phyloP scores from a whole-genome alignment of 2,888 invertebrate species.

The Seira ritae region DNA sequence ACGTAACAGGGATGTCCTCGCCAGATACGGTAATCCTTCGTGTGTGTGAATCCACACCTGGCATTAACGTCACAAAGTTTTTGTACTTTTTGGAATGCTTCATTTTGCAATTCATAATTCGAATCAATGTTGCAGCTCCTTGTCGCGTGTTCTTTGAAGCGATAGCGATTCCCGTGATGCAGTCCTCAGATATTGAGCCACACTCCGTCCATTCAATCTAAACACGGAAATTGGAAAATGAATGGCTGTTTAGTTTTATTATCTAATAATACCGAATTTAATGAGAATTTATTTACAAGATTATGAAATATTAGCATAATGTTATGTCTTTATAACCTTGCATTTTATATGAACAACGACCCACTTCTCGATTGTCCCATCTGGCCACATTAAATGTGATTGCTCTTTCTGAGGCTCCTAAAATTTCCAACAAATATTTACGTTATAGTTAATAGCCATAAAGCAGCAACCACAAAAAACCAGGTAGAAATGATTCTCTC shows the following conservation, averaged over 20 bases:
- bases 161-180: conserved; percentile 77
- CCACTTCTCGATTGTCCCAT: conserved; percentile 72
- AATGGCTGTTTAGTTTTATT: not conserved
- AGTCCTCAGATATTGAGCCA: conserved; percentile 61
- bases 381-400: conserved; percentile 75
- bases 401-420: conserved; percentile 78
- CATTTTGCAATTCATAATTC: conserved; percentile 70
- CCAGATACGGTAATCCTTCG: conserved; percentile 82
- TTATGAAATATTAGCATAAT: not conserved
- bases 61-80: conserved; percentile 80
- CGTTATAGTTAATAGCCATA: too few species aligned
- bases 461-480: too few species aligned
- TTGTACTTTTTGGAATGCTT: conserved; percentile 57
- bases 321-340: conserved; percentile 63
- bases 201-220: conserved; percentile 63
- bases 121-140: conserved; percentile 76
- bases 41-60: conserved; percentile 81
- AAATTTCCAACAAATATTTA: too few species aligned
- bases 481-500: too few species aligned
- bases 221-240: not conserved
- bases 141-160: conserved; percentile 79
- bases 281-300: too few species aligned
- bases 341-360: conserved; percentile 69
- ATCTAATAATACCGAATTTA: too few species aligned
- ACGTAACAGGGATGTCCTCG: conserved; percentile 82